Base-by-base conservation (phyloP, 2,888 invertebrate species). In the Campoplex capitator region DNA sequence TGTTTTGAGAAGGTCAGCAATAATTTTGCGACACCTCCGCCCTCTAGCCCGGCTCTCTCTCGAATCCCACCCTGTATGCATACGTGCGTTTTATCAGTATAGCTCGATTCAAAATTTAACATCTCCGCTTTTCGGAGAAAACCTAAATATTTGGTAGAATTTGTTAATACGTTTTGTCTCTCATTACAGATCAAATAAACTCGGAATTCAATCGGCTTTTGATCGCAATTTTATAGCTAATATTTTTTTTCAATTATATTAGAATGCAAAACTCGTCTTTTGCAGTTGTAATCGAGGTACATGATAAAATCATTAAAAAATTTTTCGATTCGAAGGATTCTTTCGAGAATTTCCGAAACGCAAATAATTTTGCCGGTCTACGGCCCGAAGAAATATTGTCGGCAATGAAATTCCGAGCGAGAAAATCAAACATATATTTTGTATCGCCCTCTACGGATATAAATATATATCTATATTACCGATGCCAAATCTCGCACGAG, bases 11-110 rank as follows among this genome's bases (percentile, higher is more conserved):
- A 11, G 70, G 65, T 79, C 65, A 75, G 62, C 83, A 75, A 86
- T 79, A 56, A 83, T 71, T 70, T 48, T 28, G 76, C 80, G 71
- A 77, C 42, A 65, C 77, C 71, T 16, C 45, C 73, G 32, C 67
- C 38, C 28, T 75, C 58, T 58, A 32, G 51, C 28, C 56, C 45
- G 62, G 32, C n/a, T 38, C 54, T 51, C 42, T 35, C 28, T 42
- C 45, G 28, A 42, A 51, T 42, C 73, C 32, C 45, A 75, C 23
- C 58, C 45, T 38, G 32, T 58, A 58, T 58, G n/a, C 28, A 8
- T 58, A 45, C 23, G 42, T 23, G 7, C 38, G n/a, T 58, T 58
- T 75, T 42, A 42, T 45, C 8, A 38, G 28, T 62, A 75, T 8
- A 62, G 42, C 42, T 58, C 32, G 28, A 75, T 42, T 45, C 75